A percentile compares a stretch with the other conserved stretches of the same genome.
Evolutionary conservation across 2,113 vertebrate species (phyloP).

Genomic region (Desmodus rotundus): DNA sequence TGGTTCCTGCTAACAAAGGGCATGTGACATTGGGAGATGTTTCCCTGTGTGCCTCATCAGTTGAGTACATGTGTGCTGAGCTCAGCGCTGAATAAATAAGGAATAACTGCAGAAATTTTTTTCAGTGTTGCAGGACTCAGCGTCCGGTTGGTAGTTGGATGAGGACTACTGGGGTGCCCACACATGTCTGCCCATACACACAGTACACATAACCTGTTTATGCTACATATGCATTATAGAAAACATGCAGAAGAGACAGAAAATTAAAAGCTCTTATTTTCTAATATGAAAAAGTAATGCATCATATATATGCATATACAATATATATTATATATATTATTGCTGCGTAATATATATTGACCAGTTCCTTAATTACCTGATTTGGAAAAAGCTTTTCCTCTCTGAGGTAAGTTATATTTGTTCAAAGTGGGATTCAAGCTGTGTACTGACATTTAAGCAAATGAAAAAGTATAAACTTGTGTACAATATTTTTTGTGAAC

Average conservation of each 20-base stretch:
- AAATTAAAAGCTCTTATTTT: not conserved
- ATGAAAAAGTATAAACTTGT: not conserved
- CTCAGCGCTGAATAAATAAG: not conserved
- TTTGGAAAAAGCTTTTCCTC: not conserved
- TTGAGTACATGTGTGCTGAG: not conserved
- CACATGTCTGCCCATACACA: rapidly evolving
- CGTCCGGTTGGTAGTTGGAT: not conserved
- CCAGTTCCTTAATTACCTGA: not conserved
- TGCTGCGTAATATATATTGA: not conserved
- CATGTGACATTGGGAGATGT: not conserved
- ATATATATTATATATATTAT: not conserved
- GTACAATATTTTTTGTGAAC: slow-evolving; percentile 22
- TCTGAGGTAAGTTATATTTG: not conserved
- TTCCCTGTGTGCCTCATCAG: not conserved
- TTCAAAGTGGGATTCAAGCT: not conserved
- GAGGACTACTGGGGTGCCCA: not conserved
- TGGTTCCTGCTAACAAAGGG: not conserved
- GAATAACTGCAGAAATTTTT: not conserved
- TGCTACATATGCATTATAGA: not conserved
- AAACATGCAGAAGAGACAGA: not conserved
- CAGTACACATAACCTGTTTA: not conserved
- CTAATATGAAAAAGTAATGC: not conserved
- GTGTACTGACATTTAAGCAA: not conserved
- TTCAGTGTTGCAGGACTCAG: not conserved
- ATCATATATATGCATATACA: too few relatives aligned